These are phyloP conservation scores for Ageneiosus marmoratus DNA, from an alignment of 2,113 vertebrate species.

Conservation along the genomic window DNA sequence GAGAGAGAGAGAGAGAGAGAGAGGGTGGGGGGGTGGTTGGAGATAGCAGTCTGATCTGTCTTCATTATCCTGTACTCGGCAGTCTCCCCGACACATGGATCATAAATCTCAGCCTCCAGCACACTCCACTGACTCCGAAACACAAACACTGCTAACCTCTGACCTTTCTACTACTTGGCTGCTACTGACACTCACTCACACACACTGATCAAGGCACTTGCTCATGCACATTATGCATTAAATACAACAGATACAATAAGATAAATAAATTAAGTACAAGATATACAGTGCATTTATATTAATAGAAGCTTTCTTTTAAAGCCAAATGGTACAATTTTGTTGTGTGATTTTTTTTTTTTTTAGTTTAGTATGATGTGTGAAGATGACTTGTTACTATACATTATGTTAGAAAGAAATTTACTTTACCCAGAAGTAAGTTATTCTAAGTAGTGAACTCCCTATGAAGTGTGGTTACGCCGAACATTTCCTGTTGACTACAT, in stretches of 20 bases:
- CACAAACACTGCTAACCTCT: conserved; percentile 80
- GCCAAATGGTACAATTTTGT: neutral
- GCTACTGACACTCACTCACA: conserved; percentile 69
- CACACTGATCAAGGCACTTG: conserved; percentile 27
- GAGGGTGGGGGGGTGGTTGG: conserved; percentile 10
- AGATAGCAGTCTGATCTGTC: conserved; percentile 77
- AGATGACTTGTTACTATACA: neutral
- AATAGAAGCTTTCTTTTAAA: neutral
- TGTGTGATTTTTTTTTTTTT: neutral
- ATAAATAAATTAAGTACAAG: neutral
- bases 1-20: neutral
- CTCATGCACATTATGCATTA: conserved; percentile 1
- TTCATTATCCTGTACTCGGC: conserved; percentile 78
- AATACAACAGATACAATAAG: neutral
- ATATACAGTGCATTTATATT: neutral
- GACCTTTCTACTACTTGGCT: conserved; percentile 71
- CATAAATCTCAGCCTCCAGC: conserved; percentile 79
- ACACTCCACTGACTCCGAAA: conserved; percentile 81
- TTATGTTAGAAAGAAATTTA: neutral
- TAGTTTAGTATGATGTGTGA: neutral
- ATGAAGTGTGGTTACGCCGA: conserved; percentile 39
- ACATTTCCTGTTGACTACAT: conserved; percentile 56
- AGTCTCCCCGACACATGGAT: conserved; percentile 76
- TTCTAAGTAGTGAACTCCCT: conserved; percentile 3
- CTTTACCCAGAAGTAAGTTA: neutral